phyloP scores from a whole-genome alignment of 2,888 invertebrate genomes.

The Eudemis profundana region DNA sequence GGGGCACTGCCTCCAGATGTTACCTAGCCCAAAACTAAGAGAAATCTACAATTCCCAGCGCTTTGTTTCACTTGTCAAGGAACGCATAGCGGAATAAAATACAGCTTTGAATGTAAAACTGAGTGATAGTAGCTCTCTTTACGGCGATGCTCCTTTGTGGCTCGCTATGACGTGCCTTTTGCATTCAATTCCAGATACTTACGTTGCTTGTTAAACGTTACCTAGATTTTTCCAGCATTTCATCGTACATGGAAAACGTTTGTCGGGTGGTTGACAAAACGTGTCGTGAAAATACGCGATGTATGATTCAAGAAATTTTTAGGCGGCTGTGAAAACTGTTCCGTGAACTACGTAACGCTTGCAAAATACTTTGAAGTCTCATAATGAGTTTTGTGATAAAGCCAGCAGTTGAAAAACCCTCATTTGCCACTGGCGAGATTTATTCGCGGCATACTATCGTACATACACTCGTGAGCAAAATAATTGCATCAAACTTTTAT shows the following conservation, averaged over 20 bases:
- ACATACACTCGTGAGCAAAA: too few species aligned
- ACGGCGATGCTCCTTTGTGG: slow-evolving; percentile 13
- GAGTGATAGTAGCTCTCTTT: slow-evolving; percentile 5
- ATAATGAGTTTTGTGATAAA: too few species aligned
- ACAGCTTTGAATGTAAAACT: slow-evolving; percentile 19
- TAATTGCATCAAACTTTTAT: too few species aligned
- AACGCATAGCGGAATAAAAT: slow-evolving; percentile 15
- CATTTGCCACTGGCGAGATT: too few species aligned
- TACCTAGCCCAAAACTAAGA: neutral
- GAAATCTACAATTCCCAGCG: neutral
- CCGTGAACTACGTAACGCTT: too few species aligned
- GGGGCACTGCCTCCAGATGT: too few species aligned
- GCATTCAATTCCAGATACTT: slow-evolving; percentile 12
- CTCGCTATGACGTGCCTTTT: slow-evolving; percentile 6
- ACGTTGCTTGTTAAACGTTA: slow-evolving; percentile 6
- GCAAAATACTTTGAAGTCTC: too few species aligned
- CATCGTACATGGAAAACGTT: neutral
- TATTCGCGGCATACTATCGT: too few species aligned
- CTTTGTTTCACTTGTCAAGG: slow-evolving; percentile 20
- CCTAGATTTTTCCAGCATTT: slow-evolving; percentile 12
- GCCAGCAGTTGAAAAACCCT: too few species aligned
- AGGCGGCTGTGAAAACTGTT: too few species aligned
- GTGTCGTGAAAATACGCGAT: neutral
- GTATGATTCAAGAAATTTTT: too few species aligned
- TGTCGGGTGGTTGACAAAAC: neutral